Evolutionary conservation across 2,888 invertebrate species (phyloP), one percentile per base, ranked within the genome.

Genomic region (Leptopilina myrica): DNA sequence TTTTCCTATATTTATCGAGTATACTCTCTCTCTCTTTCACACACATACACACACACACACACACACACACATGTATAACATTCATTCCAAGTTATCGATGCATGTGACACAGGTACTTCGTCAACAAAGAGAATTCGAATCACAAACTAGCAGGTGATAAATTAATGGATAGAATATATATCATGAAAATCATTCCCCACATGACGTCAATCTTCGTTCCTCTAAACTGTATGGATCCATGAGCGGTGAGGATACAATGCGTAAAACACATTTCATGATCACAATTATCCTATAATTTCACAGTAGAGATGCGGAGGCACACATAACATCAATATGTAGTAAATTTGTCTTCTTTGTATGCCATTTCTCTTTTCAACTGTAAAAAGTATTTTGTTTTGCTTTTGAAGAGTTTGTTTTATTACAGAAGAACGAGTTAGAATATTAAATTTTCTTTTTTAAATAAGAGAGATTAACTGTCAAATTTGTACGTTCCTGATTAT

Each of bases 141-240:
- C 78, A 69, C 69, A 73, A n/a, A 49, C 73, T 46, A 43, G 43
- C 78, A 75, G 64, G 64, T 76, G 64, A 65, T 65, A 76, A 76
- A 75, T 78, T 64, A 78, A 78, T 69, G 40, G 53, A 64, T 43
- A 65, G 46, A 78, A 78, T 78, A 64, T 20, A 76, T 76, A 76
- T 65, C 53, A 46, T 76, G 76, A 15, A 76, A 76, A 76, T 76
- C 14, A 64, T 76, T 76, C 33, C 11, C 64, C 76, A 49, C 14
- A 49, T n/a, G 14, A 78, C 75, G 75, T 75, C 78, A 65, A 69
- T 78, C 64, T 78, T 64, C 64, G 75, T 75, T 65, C 40, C 40
- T n/a, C 53, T 73, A 56, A 73, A 73, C 33, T n/a, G 33, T 69
- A 53, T 15, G 53, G 67, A 49, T 20, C 43, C 12, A 14, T 20